phyloP scores from a whole-genome alignment of 2,113 vertebrate genomes.

The Bubo scandiacus region DNA sequence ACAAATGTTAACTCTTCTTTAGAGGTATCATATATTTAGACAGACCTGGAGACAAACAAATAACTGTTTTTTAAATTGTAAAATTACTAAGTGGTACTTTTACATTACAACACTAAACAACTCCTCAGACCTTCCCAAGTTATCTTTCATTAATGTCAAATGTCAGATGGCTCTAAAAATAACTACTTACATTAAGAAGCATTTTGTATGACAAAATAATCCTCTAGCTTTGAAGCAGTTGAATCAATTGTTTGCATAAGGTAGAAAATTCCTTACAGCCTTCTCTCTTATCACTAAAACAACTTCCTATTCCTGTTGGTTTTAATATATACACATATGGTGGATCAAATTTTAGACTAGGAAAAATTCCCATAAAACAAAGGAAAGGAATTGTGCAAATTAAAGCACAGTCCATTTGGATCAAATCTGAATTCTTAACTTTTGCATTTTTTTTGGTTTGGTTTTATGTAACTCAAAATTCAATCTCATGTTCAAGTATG shows the following conservation, averaged over 20 bases:
- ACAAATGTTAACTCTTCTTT: neutral
- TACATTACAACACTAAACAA: neutral
- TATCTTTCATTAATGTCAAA: neutral
- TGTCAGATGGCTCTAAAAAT: constrained; percentile 2
- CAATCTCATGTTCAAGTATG: neutral
- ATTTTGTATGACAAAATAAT: neutral
- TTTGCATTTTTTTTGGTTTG: neutral
- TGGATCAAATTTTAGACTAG: neutral
- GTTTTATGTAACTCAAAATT: neutral
- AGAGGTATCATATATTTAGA: neutral
- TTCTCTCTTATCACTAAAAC: neutral
- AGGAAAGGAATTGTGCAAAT: neutral
- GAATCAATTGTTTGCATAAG: constrained; percentile 1
- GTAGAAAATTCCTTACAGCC: neutral
- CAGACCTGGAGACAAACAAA: neutral
- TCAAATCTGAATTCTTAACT: neutral
- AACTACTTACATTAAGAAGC: neutral
- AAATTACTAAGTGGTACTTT: neutral
- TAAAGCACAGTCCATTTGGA: neutral
- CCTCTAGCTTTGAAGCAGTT: neutral
- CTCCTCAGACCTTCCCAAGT: neutral
- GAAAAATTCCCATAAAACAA: neutral
- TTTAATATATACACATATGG: neutral
- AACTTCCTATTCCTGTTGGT: neutral
- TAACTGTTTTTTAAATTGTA: neutral